A percentile compares a stretch with the other conserved stretches of the same genome.
Conservation (phyloP, 2,113 vertebrate species). For the Gambusia affinis region DNA sequence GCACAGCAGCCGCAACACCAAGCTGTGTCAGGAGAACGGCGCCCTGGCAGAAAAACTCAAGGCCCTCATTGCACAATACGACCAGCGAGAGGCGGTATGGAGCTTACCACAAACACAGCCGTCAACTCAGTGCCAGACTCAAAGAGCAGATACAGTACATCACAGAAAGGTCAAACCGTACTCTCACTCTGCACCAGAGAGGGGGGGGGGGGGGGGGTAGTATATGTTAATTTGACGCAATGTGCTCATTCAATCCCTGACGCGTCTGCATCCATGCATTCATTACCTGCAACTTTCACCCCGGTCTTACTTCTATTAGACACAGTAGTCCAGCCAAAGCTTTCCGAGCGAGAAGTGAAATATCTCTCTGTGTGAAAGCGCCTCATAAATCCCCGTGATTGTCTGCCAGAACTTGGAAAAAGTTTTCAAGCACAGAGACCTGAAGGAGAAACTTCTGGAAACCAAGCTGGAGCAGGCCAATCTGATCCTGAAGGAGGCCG, state of each 20-base stretch:
- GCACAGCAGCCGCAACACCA: constrained; percentile 94
- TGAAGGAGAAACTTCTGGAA: constrained; percentile 96
- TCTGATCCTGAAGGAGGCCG: constrained; percentile 87
- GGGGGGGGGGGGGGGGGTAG: background rate
- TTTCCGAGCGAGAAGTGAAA: constrained; percentile 36
- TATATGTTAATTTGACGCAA: background rate
- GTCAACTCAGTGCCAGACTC: constrained; percentile 1
- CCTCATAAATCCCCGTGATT: constrained; percentile 43
- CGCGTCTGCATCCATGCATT: constrained; percentile 22
- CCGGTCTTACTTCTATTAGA: constrained; percentile 35
- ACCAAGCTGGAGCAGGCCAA: constrained; percentile 93
- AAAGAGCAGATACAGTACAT: constrained; percentile 1
- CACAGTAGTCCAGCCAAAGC: constrained; percentile 35
- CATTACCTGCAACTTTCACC: constrained; percentile 31
- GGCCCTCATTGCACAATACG: constrained; percentile 94
- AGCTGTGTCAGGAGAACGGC: constrained; percentile 94
- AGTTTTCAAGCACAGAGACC: constrained; percentile 96
- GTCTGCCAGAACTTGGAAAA: constrained; percentile 92
- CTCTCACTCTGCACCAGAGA: constrained; percentile 1
- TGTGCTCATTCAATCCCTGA: constrained; percentile 8
- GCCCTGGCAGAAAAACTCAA: constrained; percentile 95
- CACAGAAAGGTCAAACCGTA: constrained; percentile 2
- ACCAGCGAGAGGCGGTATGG: constrained; percentile 93
- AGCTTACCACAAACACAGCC: constrained; percentile 5
- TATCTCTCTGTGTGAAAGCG: constrained; percentile 28